Evolutionary conservation across 2,888 invertebrate genomes (phyloP).

Genomic region (Exephanes ischioxanthus): DNA sequence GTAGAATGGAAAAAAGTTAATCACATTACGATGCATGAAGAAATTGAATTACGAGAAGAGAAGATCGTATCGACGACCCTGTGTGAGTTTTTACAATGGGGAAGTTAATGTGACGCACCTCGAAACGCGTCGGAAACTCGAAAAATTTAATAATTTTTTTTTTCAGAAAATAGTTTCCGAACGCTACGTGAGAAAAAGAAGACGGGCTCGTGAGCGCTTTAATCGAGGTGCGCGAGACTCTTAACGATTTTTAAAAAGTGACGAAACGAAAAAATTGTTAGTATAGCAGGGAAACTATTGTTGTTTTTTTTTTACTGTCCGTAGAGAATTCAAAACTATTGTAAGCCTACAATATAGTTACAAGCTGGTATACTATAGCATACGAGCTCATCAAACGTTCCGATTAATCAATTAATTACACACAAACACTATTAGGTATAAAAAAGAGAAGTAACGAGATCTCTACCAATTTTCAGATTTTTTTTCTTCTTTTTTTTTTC

Average conservation of each 20-base stretch:
- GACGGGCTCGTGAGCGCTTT: neutral
- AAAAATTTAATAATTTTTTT: neutral
- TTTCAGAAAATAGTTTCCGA: neutral
- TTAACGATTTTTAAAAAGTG: neutral
- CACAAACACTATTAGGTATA: constrained; percentile 70
- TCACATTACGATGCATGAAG: neutral
- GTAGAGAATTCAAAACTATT: constrained; percentile 57
- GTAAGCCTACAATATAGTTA: constrained; percentile 70
- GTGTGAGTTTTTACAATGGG: constrained; percentile 3
- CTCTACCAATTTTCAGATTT: constrained; percentile 25
- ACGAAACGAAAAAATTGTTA: neutral
- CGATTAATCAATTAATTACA: constrained; percentile 58
- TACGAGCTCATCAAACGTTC: constrained; percentile 62
- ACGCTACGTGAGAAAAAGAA: too few species aligned
- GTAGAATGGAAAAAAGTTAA: constrained; percentile 16
- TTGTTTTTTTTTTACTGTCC: neutral
- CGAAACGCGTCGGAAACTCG: constrained; percentile 9
- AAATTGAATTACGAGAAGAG: constrained; percentile 16
- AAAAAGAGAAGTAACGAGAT: constrained; percentile 42
- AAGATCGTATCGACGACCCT: constrained; percentile 3
- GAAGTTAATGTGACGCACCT: constrained; percentile 14
- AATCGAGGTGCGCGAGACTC: neutral
- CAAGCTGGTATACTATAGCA: constrained; percentile 71
- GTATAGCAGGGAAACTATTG: constrained; percentile 2
- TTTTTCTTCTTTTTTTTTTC: constrained; percentile 18